A percentile compares a stretch with the other conserved stretches of the same genome.
Evolutionary conservation across 2,888 invertebrate species (phyloP).

Genomic region (Apamea monoglypha): DNA sequence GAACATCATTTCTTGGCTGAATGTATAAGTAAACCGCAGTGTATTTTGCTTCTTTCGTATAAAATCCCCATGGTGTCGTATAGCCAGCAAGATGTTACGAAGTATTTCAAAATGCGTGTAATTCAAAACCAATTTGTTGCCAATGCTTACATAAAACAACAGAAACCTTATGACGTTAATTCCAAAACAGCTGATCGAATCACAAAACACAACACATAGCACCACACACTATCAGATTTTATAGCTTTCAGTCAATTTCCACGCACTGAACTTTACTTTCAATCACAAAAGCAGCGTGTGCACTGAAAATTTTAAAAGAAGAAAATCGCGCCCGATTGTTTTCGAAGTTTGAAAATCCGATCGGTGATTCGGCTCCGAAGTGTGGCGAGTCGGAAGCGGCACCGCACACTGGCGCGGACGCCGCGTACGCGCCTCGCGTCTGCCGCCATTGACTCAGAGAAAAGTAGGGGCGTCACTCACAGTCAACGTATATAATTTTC

Average conservation of each 20-base stretch:
- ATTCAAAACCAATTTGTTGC: conserved; percentile 33
- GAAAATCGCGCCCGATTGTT: conserved; percentile 66
- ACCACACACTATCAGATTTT: conserved; percentile 66
- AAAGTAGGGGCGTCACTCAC: conserved; percentile 86
- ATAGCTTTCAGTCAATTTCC: conserved; percentile 43
- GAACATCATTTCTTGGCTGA: not conserved
- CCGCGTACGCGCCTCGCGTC: conserved; percentile 70
- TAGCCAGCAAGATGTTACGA: conserved; percentile 1
- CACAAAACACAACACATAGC: conserved; percentile 74
- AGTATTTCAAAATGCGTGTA: conserved; percentile 21
- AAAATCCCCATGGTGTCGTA: conserved; percentile 24
- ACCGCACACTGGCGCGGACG: conserved; percentile 81
- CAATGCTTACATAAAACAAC: conserved; percentile 61
- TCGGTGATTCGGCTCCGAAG: conserved; percentile 73
- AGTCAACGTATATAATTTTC: conserved; percentile 81
- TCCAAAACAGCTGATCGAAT: conserved; percentile 79
- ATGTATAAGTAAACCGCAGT: not conserved
- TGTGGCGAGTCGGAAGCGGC: conserved; percentile 84
- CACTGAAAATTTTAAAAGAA: conserved; percentile 62
- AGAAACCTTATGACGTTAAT: conserved; percentile 75
- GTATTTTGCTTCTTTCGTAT: not conserved
- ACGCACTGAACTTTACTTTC: conserved; percentile 79
- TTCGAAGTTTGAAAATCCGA: conserved; percentile 74
- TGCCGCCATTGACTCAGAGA: conserved; percentile 81
- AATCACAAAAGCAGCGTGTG: conserved; percentile 81